Evolutionary conservation across 2,113 vertebrate genomes (phyloP).

Genomic region (Chauna torquata): DNA sequence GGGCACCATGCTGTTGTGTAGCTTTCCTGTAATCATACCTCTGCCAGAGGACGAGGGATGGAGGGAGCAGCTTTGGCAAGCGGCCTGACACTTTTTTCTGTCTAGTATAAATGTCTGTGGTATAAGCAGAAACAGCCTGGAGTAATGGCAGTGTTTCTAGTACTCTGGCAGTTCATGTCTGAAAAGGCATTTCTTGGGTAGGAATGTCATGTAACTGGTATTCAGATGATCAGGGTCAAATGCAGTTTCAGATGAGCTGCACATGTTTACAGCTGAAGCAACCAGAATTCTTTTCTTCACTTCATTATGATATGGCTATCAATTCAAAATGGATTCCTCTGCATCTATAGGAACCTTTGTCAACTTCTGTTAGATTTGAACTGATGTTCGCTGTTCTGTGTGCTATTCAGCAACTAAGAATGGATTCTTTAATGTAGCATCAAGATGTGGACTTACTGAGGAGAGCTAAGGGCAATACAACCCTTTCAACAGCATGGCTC

Average conservation of each 20-base stretch:
- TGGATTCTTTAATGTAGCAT: neutral
- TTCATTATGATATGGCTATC: neutral
- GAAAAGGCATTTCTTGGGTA: neutral
- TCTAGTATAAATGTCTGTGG: fast-evolving
- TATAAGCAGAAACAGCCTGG: fast-evolving
- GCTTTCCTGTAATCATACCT: neutral
- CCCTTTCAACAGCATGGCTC: neutral
- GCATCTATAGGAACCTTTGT: neutral
- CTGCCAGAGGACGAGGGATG: neutral
- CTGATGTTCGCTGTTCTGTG: neutral
- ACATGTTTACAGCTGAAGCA: neutral
- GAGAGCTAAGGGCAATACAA: neutral
- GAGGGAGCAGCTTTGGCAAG: neutral
- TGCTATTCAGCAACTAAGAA: neutral
- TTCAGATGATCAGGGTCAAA: fast-evolving
- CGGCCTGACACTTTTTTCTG: neutral
- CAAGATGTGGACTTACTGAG: neutral
- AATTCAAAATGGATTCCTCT: neutral
- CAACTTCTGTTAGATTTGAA: neutral
- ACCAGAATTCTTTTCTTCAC: neutral
- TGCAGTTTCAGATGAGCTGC: neutral
- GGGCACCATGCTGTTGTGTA: neutral
- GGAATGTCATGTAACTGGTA: neutral
- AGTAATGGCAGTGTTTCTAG: neutral
- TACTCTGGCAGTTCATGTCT: neutral